Evolutionary conservation across 92 coral and sea anemone genomes (phyloP).

Genomic region (Phenganax subtilis): DNA sequence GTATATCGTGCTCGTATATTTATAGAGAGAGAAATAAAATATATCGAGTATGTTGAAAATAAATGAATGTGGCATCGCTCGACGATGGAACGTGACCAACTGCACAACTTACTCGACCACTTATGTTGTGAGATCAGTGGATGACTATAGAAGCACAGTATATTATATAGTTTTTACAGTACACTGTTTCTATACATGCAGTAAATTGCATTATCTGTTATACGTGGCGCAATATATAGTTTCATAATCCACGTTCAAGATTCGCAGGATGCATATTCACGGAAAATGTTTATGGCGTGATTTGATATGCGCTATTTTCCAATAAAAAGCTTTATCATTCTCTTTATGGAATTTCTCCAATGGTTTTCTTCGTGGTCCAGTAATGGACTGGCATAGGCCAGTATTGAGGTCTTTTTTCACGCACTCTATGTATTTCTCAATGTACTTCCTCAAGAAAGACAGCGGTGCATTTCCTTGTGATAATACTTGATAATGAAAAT

Average conservation of each 20-base stretch:
- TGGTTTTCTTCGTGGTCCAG: not conserved
- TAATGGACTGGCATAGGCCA: conserved; percentile 41
- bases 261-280: not conserved
- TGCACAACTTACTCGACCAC: too few relatives aligned
- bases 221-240: too few relatives aligned
- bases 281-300: conserved; percentile 13
- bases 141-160: too few relatives aligned
- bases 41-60: too few relatives aligned
- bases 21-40: too few relatives aligned
- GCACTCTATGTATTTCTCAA: conserved; percentile 75
- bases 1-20: not conserved
- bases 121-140: too few relatives aligned
- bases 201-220: too few relatives aligned
- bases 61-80: too few relatives aligned
- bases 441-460: conserved; percentile 59
- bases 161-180: too few relatives aligned
- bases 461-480: conserved; percentile 93
- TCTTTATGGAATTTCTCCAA: not conserved
- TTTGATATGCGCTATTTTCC: not conserved
- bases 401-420: conserved; percentile 38
- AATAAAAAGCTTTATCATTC: not conserved
- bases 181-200: too few relatives aligned
- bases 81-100: too few relatives aligned
- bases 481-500: conserved; percentile 90
- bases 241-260: too few relatives aligned